phyloP scores from a whole-genome alignment of 2,888 invertebrate species.

The Parasteatoda lunata region DNA sequence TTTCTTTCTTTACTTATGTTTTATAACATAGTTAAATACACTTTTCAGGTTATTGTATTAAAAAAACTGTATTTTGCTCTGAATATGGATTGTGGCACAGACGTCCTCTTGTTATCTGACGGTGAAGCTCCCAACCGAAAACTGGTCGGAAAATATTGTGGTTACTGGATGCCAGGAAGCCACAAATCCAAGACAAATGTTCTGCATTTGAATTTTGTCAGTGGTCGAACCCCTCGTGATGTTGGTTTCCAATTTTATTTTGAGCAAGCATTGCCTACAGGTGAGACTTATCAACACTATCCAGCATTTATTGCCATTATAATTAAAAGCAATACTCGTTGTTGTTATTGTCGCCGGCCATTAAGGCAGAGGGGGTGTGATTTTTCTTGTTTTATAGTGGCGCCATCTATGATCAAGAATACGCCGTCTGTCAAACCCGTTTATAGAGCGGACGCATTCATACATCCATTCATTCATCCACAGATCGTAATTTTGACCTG shows the following conservation, averaged over 20 bases:
- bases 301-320: too few relatives aligned
- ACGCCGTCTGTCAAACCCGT: too few relatives aligned
- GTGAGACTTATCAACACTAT: conserved; percentile 6
- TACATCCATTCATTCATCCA: too few relatives aligned
- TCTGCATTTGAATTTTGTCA: conserved; percentile 63
- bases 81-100: conserved; percentile 42
- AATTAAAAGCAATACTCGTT: too few relatives aligned
- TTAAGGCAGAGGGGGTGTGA: too few relatives aligned
- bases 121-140: conserved; percentile 52
- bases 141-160: conserved; percentile 34
- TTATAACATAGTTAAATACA: background rate
- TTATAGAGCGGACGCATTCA: too few relatives aligned
- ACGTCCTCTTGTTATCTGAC: conserved; percentile 35
- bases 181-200: conserved; percentile 47
- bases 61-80: conserved; percentile 48
- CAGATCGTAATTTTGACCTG: too few relatives aligned
- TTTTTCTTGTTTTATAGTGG: too few relatives aligned
- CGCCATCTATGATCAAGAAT: too few relatives aligned
- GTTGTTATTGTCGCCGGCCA: too few relatives aligned
- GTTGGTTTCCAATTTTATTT: conserved; percentile 68
- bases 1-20: background rate
- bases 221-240: conserved; percentile 47
- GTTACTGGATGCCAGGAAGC: conserved; percentile 32
- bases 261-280: conserved; percentile 48
- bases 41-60: conserved; percentile 32